Percentiles rank a stretch among this genome's conserved stretches.
Conservation (phyloP, 2,888 invertebrate genomes). For the Tortrix viridana region DNA sequence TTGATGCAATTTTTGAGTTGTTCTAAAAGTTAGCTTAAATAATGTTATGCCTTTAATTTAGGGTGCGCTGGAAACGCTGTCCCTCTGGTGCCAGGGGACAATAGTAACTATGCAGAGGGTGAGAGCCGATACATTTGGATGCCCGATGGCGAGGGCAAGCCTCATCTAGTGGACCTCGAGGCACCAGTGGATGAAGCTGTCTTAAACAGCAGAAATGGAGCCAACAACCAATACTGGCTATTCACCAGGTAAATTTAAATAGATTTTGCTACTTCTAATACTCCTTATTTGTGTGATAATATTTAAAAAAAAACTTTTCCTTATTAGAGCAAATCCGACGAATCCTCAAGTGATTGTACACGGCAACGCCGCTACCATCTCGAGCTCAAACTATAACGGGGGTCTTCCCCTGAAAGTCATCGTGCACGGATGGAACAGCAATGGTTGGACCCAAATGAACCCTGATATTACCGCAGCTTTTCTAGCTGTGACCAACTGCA, state of each 20-base stretch:
- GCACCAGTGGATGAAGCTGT: conserved; percentile 47
- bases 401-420: conserved; percentile 56
- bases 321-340: conserved; percentile 54
- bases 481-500: conserved; percentile 58
- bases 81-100: conserved; percentile 56
- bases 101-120: conserved; percentile 63
- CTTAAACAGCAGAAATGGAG: conserved; percentile 51
- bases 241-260: conserved; percentile 32
- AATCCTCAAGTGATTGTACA: conserved; percentile 57
- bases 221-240: conserved; percentile 60
- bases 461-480: conserved; percentile 56
- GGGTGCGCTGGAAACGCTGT: conserved; percentile 53
- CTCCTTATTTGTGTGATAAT: neutral
- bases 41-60: conserved; percentile 12
- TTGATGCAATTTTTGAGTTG: neutral
- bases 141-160: conserved; percentile 59
- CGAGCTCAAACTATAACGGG: conserved; percentile 56
- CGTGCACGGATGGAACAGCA: conserved; percentile 68
- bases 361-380: conserved; percentile 57
- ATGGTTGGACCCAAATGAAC: conserved; percentile 56
- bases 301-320: conserved; percentile 22
- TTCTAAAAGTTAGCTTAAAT: too few species aligned
- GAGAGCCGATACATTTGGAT: conserved; percentile 65
- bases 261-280: too few species aligned
- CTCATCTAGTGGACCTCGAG: conserved; percentile 59